These are phyloP conservation scores for Rhopalosiphum nymphaeae DNA, from an alignment of 2,888 invertebrate species.

Conservation along the genomic window DNA sequence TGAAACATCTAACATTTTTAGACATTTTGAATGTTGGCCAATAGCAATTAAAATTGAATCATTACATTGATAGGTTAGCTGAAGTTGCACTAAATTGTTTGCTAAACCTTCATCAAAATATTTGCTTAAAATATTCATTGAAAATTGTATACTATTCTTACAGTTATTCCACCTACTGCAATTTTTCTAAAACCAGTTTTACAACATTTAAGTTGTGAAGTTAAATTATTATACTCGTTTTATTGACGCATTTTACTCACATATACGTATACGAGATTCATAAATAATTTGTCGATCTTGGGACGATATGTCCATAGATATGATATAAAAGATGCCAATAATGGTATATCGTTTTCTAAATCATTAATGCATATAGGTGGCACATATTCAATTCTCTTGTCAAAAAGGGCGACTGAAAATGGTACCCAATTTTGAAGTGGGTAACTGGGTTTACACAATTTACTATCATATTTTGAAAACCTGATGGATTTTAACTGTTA, in stretches of 20 bases:
- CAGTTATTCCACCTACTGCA: not conserved
- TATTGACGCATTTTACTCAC: not conserved
- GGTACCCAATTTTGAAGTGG: not conserved
- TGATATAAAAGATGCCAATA: not conserved
- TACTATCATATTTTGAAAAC: not conserved
- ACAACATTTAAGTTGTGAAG: not conserved
- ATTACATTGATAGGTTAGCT: slow-evolving; percentile 14
- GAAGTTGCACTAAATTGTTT: not conserved
- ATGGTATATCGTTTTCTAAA: not conserved
- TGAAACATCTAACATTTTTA: slow-evolving; percentile 6
- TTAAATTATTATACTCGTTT: not conserved
- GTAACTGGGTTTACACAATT: not conserved
- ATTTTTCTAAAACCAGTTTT: not conserved
- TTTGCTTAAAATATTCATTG: not conserved
- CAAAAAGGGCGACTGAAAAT: not conserved
- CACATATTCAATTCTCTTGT: not conserved
- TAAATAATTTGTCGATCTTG: not conserved
- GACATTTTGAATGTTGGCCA: not conserved
- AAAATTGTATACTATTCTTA: not conserved
- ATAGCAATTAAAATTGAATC: not conserved
- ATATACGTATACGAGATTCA: not conserved
- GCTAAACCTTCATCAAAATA: slow-evolving; percentile 18
- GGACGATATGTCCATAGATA: not conserved
- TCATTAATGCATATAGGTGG: not conserved
- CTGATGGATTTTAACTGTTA: not conserved